Base-by-base conservation (phyloP, 2,888 invertebrate species). In the Chelonus formosanus region DNA sequence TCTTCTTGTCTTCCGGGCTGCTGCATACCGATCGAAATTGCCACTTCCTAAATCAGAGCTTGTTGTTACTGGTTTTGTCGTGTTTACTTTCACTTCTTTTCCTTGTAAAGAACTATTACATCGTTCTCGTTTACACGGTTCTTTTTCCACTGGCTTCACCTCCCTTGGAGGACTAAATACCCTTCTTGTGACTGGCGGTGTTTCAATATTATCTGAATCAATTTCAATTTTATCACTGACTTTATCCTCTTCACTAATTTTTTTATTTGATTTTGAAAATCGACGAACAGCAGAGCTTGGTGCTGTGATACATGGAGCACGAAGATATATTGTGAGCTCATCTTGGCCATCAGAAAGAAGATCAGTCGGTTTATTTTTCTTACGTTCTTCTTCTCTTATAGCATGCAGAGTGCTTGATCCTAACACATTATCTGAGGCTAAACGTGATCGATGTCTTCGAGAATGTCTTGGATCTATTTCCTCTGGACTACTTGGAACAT, bases 161-260 rank as follows among this genome's bases (percentile, higher is more conserved):
- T 89, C 89, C 44, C 89, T 88, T 2, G 89, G 88, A 3, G 90
- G 88, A 65, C 88, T 89, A 77, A 91, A 90, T 36, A 89, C 84
- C 73, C 91, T 89, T 64, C 95, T 87, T 20, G 91, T 91, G 0
- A 91, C 92, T 4, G 95, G 95, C 31, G 95, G 95, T 2, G 95
- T 95, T 86, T 95, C 95, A 43, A 95, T 92, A 75, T 95, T 95
- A 75, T 95, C 95, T 3, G 94, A 93, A 82, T 95, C 95, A 48
- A 95, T 94, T 79, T 95, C 94, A 7, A 91, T 90, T 80, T 90
- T 90, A 75, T 92, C 91, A 20, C 87, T 87, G 8, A 85, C 80
- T 10, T 75, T 76, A 43, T 80, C 77, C 68, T 73, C 74, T 0
- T 76, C 76, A 6, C 62, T 59, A 35, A 70, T 67, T 69, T 75